These are phyloP conservation scores for Porites cylindrica DNA, from an alignment of 92 coral and sea anemone genomes.

Conservation along the genomic window DNA sequence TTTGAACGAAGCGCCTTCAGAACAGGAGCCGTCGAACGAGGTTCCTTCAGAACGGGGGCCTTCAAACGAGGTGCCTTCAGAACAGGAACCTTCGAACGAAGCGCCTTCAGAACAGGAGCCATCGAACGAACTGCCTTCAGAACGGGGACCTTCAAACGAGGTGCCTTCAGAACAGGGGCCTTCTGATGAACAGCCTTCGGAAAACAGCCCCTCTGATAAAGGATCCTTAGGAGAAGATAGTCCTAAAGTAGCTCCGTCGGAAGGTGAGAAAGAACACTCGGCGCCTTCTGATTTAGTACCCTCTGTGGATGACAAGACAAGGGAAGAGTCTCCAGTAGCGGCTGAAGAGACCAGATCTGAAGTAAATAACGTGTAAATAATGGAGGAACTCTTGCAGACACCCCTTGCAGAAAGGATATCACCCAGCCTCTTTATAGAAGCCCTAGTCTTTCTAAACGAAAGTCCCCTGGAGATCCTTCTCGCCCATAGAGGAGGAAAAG, in stretches of 20 bases:
- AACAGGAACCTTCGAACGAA: slow-evolving; percentile 5
- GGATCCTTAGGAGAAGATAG: neutral
- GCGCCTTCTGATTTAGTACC: neutral
- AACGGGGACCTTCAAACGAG: neutral
- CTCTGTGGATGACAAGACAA: neutral
- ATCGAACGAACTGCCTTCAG: neutral
- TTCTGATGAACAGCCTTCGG: slow-evolving; percentile 12
- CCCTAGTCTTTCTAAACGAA: too few relatives aligned
- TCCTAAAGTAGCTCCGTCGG: too few relatives aligned
- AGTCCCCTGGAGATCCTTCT: too few relatives aligned
- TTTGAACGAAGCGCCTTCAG: neutral
- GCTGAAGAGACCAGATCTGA: neutral
- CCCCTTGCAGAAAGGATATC: neutral
- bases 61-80: neutral
- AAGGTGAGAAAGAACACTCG: slow-evolving; percentile 2
- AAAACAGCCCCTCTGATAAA: neutral
- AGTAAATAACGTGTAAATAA: neutral
- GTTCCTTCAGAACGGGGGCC: slow-evolving; percentile 13
- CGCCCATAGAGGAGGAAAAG: too few relatives aligned
- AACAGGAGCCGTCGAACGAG: neutral
- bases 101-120: slow-evolving; percentile 8
- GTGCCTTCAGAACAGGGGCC: slow-evolving; percentile 8
- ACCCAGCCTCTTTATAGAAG: too few relatives aligned
- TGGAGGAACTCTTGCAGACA: neutral
- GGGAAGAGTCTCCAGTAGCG: neutral